Conservation (phyloP, 2,888 invertebrate genomes). For the Smittia aterrima region DNA sequence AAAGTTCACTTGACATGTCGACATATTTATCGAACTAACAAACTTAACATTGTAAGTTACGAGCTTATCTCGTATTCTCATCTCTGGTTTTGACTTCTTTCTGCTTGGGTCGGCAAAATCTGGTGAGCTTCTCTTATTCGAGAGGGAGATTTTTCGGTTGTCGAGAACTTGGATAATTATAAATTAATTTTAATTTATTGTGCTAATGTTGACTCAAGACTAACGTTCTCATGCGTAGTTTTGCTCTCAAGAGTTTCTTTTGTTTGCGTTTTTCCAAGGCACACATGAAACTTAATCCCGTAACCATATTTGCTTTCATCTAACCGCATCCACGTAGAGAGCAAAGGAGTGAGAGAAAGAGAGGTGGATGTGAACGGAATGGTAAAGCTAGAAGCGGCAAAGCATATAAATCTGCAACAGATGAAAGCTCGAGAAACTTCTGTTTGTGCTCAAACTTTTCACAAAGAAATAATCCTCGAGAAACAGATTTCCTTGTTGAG, state of each 20-base stretch:
- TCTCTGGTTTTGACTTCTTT: no score
- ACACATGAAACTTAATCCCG: not conserved
- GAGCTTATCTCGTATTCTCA: no score
- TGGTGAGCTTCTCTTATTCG: no score
- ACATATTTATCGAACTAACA: no score
- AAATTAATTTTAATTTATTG: slow-evolving; percentile 32
- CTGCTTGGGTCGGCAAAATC: no score
- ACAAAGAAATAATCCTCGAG: not conserved
- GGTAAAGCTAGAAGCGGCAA: no score
- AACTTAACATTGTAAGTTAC: no score
- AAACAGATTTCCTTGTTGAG: not conserved
- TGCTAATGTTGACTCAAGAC: not conserved
- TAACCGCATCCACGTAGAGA: not conserved
- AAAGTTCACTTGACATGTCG: no score
- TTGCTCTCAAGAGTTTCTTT: not conserved
- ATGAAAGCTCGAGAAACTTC: slow-evolving; percentile 1
- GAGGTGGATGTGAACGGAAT: no score
- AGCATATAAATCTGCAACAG: slow-evolving; percentile 6
- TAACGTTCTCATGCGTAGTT: not conserved
- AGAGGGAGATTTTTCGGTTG: not conserved
- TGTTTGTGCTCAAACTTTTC: not conserved
- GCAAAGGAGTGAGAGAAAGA: no score
- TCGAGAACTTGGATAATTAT: slow-evolving; percentile 9
- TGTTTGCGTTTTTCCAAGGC: not conserved
- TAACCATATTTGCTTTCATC: slow-evolving; percentile 2